Evolutionary conservation across 2,888 invertebrate species (phyloP).

Genomic region (Nephrotoma guestfalica): DNA sequence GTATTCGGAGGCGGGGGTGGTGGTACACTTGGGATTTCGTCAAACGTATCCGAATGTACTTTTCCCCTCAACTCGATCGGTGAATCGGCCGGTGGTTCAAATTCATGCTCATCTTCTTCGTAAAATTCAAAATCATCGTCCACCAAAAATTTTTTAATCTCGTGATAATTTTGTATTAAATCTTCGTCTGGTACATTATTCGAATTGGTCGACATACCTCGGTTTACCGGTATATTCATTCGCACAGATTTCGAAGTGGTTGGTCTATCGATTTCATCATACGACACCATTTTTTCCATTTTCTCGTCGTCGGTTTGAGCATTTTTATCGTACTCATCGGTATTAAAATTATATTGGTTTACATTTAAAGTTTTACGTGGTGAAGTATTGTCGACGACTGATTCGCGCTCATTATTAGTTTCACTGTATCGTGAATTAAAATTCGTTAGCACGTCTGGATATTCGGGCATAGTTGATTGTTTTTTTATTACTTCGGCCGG

Average conservation of each 20-base stretch:
- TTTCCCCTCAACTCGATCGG: background rate
- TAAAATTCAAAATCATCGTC: slow-evolving; percentile 5
- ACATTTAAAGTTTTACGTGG: slow-evolving; percentile 9
- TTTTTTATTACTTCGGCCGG: slow-evolving; percentile 17
- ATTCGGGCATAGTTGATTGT: slow-evolving; percentile 17
- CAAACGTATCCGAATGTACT: slow-evolving; percentile 12
- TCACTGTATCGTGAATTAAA: background rate
- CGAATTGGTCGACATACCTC: background rate
- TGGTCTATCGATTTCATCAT: background rate
- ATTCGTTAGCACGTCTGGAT: background rate
- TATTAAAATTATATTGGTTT: slow-evolving; percentile 9
- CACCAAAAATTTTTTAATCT: slow-evolving; percentile 23
- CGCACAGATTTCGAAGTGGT: background rate
- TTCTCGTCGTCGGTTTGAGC: slow-evolving; percentile 13
- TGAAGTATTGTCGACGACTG: background rate
- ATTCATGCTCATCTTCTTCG: slow-evolving; percentile 6
- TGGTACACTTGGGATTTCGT: slow-evolving; percentile 32
- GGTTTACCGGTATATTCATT: background rate
- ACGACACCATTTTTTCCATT: background rate
- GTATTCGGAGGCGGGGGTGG: slow-evolving; percentile 33
- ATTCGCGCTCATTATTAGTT: background rate
- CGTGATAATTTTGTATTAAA: slow-evolving; percentile 13
- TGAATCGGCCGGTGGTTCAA: slow-evolving; percentile 6
- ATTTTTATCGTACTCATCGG: background rate
- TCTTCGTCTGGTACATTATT: slow-evolving; percentile 10